Evolutionary conservation across 2,888 invertebrate genomes (phyloP), one percentile per base, ranked within the genome.

Genomic region (Dolichomitus sp.): DNA sequence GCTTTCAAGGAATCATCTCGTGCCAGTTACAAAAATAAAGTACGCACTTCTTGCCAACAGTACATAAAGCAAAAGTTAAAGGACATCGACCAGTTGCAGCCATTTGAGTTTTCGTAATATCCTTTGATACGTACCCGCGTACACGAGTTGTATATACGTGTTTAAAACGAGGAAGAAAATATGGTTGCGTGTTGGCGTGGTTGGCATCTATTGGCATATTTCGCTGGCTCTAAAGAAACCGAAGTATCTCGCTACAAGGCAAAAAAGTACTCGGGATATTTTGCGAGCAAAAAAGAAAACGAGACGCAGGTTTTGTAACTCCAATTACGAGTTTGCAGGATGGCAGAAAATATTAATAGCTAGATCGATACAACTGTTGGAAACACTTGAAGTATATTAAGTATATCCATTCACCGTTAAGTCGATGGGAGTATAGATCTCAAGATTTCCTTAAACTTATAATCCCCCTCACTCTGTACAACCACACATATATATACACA

Each of bases 101-200:
- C 48, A 65, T 50, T 73, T 50, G 54, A 48, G 61, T 12, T 42
- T 37, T 40, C 48, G 54, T 73, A 45, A 59, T 72, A 74, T 75
- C 33, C 65, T 68, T 68, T 75, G 63, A 76, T 79, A 65, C 66
- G 61, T n/a, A 19, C 40, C 68, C 63, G 17, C 17, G 30, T 69
- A 52, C 70, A 50, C 37, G 30, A 27, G 23, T 11, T 23, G 19
- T 2, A 14, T 14, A 27, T 27, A 11, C 2, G 23, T n/a, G 23
- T 61, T 14, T 14, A 63, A 17, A 45, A 66, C 42, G 27, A 37
- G 45, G 27, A 54, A 37, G 40, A 52, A 75, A 78, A 70, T 19
- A 81, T 54, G 45, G 74, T 61, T 54, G 82, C 82, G 82, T 82
- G 79, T 23, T 45, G 27, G 17, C 61, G 4, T 69, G 77, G 63